Base-by-base conservation (phyloP, 1,140 invertebrate genomes). In the Zelostemma sp. region DNA sequence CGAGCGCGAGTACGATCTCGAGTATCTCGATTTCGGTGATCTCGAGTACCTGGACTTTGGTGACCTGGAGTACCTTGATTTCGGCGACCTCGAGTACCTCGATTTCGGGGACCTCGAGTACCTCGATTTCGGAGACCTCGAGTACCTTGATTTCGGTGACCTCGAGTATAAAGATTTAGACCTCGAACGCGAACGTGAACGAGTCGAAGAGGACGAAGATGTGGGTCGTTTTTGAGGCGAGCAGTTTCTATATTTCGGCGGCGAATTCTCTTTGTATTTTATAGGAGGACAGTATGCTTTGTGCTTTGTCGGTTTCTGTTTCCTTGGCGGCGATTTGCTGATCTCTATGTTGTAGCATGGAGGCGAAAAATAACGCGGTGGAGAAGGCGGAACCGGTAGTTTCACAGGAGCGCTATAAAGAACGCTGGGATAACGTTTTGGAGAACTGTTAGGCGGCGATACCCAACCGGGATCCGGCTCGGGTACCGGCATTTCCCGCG, bases 211-310 rank as follows among this genome's bases (percentile, higher is more conserved):
- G 12, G 35, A 38, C 35, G 40, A 41, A 12, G 40, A 14, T 15
- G 40, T 41, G 40, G 11, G 14, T 25, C 40, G n/a, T 41, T 14
- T 41, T n/a, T n/a, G 40, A 15, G 40, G 40, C 12, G 40, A 41
- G 12, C 14, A 14, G 14, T 41, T 15, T 2, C 14, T 12, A 41
- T 15, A 14, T 15, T 14, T 15, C 14, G 40, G 40, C 8, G 40
- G 14, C 14, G 40, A 41, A 14, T 41, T 14, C 5, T 41, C 2
- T 11, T 12, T 12, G 9, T 38, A 38, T 38, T 12, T 31, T 31
- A 31, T 11, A 31, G 28, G 28, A 31, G 28, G 11, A n/a, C 28
- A 31, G n/a, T n/a, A n/a, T n/a, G n/a, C n/a, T n/a, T n/a, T n/a
- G n/a, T n/a, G n/a, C n/a, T n/a, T n/a, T n/a, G n/a, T n/a, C n/a